Percentiles rank a stretch among this genome's conserved stretches.
These are phyloP conservation scores for Notocelia uddmanniana DNA, from an alignment of 2,888 invertebrate species.

Conservation along the genomic window DNA sequence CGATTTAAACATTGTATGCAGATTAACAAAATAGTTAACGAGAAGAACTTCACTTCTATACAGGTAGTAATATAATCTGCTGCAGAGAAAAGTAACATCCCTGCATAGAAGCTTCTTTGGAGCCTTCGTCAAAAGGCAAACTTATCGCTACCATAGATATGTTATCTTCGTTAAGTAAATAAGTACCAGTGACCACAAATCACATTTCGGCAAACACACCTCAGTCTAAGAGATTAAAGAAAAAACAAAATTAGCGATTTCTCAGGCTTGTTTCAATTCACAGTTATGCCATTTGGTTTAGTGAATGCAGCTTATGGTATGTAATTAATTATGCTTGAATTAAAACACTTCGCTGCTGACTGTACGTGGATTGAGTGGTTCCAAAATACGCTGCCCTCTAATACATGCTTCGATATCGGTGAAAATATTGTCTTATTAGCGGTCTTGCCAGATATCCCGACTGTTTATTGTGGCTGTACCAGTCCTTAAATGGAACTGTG, in stretches of 20 bases:
- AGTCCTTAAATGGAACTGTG: too few relatives aligned
- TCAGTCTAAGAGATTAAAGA: not conserved
- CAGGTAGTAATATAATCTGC: not conserved
- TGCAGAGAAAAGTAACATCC: not conserved
- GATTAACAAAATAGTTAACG: not conserved
- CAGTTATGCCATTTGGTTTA: not conserved
- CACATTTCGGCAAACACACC: not conserved
- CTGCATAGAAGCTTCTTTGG: not conserved
- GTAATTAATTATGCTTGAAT: too few relatives aligned
- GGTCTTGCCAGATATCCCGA: too few relatives aligned
- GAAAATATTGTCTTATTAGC: too few relatives aligned
- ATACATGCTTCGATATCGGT: too few relatives aligned
- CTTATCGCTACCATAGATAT: not conserved
- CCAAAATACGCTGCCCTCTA: too few relatives aligned
- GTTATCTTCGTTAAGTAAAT: not conserved
- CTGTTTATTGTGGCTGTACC: too few relatives aligned
- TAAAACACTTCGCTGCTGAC: too few relatives aligned
- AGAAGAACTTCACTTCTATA: not conserved
- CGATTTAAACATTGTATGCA: not conserved
- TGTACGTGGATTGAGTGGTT: too few relatives aligned
- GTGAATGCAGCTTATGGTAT: not conserved
- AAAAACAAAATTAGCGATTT: not conserved
- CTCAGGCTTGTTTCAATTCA: not conserved
- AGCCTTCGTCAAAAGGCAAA: not conserved
- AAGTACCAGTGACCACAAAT: not conserved